Evolutionary conservation across 2,113 vertebrate species (phyloP).

Genomic region (Engystomops pustulosus): DNA sequence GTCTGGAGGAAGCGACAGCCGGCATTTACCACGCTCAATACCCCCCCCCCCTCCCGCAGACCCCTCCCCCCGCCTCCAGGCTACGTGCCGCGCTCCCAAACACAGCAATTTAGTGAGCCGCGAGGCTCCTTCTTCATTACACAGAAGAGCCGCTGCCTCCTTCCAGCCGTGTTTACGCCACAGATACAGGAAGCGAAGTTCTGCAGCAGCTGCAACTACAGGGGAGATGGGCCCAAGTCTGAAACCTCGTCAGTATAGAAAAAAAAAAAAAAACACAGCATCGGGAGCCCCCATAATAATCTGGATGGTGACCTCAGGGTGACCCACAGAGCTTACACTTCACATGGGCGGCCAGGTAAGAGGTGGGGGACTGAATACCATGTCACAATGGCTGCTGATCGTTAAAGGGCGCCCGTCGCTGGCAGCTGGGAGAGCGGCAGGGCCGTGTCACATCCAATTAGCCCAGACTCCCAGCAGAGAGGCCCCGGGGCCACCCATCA

Average conservation of each 20-base stretch:
- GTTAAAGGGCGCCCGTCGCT: conserved; percentile 82
- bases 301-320: no score
- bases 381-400: conserved; percentile 84
- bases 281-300: no score
- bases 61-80: conserved; percentile 57
- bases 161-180: no score
- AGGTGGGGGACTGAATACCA: no score
- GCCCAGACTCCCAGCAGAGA: conserved; percentile 66
- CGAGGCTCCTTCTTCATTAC: conserved; percentile 30
- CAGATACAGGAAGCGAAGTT: no score
- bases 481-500: conserved; percentile 59
- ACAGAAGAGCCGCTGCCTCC: conserved; percentile 59
- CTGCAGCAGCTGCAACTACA: no score
- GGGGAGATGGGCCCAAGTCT: no score
- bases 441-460: conserved; percentile 78
- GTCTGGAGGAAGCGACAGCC: conserved; percentile 61
- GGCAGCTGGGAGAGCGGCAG: conserved; percentile 74
- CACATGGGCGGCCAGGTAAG: no score
- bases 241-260: no score
- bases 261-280: no score
- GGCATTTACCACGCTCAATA: conserved; percentile 67
- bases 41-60: no score
- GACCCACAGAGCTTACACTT: conserved; percentile 66
- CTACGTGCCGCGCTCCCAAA: conserved; percentile 52
- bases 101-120: conserved; percentile 70